phyloP scores from a whole-genome alignment of 2,797 vertebrate genomes.

The Zenarchopterus dispar region DNA sequence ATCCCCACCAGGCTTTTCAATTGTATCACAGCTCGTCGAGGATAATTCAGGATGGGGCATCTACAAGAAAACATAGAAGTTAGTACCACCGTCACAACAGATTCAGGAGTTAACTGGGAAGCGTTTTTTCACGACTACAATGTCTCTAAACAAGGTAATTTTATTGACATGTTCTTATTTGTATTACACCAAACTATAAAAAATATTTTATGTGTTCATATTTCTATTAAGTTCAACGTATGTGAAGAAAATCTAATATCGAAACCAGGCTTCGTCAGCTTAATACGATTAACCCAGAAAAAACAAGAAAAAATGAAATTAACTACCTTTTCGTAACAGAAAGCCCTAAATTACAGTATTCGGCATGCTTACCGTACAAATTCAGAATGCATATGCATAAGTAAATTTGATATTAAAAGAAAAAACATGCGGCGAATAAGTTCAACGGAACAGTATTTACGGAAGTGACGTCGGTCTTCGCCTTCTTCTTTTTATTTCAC shows the following conservation, averaged over 20 bases:
- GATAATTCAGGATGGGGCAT: constrained; percentile 48
- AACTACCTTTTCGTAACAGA: no score
- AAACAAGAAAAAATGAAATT: background rate
- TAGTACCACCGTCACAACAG: no score
- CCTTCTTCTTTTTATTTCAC: background rate
- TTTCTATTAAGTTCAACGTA: no score
- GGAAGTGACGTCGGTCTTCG: constrained; percentile 49
- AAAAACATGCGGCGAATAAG: background rate
- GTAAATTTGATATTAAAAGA: background rate
- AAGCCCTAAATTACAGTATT: accelerated
- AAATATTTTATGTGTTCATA: no score
- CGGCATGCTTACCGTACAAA: constrained; percentile 29
- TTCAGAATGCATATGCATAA: background rate
- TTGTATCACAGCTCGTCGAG: background rate
- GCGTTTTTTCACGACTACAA: background rate
- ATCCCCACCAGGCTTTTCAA: background rate
- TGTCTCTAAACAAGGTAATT: background rate
- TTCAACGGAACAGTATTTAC: constrained; percentile 45
- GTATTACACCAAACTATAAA: no score
- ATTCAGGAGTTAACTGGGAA: no score
- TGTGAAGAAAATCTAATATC: background rate
- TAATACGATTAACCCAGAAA: background rate
- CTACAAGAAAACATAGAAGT: constrained; percentile 29
- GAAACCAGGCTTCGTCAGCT: constrained; percentile 7
- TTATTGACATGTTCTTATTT: no score